Evolutionary conservation across 2,113 vertebrate species (phyloP), one percentile per base, ranked within the genome.

Genomic region (Salvelinus alpinus): DNA sequence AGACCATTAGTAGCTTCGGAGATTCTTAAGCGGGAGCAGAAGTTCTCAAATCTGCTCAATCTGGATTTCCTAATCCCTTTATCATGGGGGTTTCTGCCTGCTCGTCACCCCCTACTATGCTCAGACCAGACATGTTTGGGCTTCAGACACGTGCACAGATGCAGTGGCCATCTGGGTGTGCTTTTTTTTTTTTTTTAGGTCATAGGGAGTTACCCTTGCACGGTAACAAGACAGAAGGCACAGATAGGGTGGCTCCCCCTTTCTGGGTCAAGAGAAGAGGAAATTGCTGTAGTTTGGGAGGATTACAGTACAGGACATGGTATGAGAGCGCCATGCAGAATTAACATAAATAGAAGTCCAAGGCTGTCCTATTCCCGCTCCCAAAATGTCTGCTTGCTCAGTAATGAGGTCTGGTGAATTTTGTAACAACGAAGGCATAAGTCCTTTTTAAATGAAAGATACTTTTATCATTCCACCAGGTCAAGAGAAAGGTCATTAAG

Each of bases 211-310:
- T 81, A 75, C 66, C 71, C 68, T 75, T 70, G 76, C 80, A 80
- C 70, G 66, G 78, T 79, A 84, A 80, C 78, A 74, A 88, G 82
- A 84, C 78, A 81, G 76, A 86, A 84, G 76, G 78, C 79, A 74
- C 54, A 80, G 78, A 82, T 82, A 64, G 76, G 70, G 78, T 81
- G 73, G 54, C 74, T 77, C 66, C 72, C 60, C 62, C 65, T 82
- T 86, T 86, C 74, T 88, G 78, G 82, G 80, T 88, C 77, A 82
- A 79, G 72, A 57, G 81, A 84, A 81, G 77, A 78, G 82, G 80
- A 86, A 82, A 82, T 81, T 78, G 79, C 74, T 77, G 70, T 75
- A 73, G 74, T 68, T 73, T 71, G 78, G 80, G 54, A 73, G 71
- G 73, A 77, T 82, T 78, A 76, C 29, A 71, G 78, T 77, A 81